phyloP scores from a whole-genome alignment of 2,888 invertebrate genomes.

The Drosophila yooni region DNA sequence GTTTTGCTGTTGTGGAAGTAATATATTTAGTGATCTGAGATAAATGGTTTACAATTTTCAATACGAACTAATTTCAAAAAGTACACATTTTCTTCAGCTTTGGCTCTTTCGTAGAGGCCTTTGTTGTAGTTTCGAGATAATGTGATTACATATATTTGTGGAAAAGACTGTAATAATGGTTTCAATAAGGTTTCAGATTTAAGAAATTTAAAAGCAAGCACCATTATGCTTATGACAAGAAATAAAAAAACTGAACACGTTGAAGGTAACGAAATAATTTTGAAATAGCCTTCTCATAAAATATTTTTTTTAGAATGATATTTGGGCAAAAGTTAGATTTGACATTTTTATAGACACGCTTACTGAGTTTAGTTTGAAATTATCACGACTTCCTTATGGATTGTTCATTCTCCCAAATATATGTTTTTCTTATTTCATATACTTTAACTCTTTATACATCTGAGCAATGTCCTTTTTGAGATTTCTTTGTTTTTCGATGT shows the following conservation, averaged over 20 bases:
- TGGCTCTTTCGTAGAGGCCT: constrained; percentile 42
- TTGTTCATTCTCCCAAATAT: background rate
- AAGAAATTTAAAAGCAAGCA: constrained; percentile 4
- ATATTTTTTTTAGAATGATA: background rate
- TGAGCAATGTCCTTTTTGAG: background rate
- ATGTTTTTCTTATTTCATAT: no score
- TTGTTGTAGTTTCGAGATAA: constrained; percentile 22
- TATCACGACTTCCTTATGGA: background rate
- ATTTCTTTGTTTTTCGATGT: background rate
- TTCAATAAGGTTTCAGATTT: constrained; percentile 4
- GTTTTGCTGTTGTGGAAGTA: constrained; percentile 43
- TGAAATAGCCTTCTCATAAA: background rate
- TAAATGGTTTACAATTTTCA: background rate
- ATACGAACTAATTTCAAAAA: constrained; percentile 57
- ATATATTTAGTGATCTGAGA: no score
- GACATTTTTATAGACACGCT: background rate
- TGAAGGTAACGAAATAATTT: constrained; percentile 1
- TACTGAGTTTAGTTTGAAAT: constrained; percentile 3
- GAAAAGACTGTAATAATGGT: background rate
- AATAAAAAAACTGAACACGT: background rate
- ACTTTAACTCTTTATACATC: background rate
- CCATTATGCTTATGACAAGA: constrained; percentile 7
- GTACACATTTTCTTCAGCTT: constrained; percentile 59
- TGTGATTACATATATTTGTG: background rate
- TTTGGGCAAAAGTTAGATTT: background rate